Base-by-base conservation (phyloP, 2,797 vertebrate species). In the Melanotaenia nigrans region DNA sequence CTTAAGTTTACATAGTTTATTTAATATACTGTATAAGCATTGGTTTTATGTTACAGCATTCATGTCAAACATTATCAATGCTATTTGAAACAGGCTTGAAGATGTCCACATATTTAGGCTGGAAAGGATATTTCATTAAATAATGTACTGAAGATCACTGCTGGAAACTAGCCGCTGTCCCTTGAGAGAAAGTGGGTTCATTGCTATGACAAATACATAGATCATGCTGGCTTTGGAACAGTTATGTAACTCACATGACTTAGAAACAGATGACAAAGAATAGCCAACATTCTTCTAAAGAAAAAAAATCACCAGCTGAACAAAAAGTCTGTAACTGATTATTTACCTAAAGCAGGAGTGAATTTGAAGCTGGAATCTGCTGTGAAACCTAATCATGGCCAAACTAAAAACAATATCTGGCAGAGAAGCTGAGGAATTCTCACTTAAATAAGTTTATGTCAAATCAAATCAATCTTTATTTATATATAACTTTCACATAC, bases 241-340 rank as follows among this genome's bases (percentile, higher is more conserved):
- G 67, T 80, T 85, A 79, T 54, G 59, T 63, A 81, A 87, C 42
- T 54, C 45, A 36, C 53, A 62, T 51, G 59, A 72, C 78, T 35
- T 61, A 60, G 62, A 80, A 86, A 81, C 62, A 73, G 66, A 74
- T 71, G 61, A 67, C 35, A 35, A 61, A 55, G 73, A 83, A 67
- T 53, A 69, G 13, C 13, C 24, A 3, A 56, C 60, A 82, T 81
- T 81, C 62, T 58, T 79, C 49, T 3, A 6, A 81, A 70, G 63
- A 54, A 25, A 7, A 7, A 8, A 82, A 67, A 63, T 67, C 70
- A 67, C 53, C 61, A 58, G 60, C 61, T 53, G 33, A 58, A 73
- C 42, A 65, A 45, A 18, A 0, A 67, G 38, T 3, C 45, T 51
- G n/a, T 11, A 14, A 61, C 12, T 10, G 33, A 47, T 16, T 20